Conservation (phyloP, 2,888 invertebrate species). For the Lasioglossum pauxillum region DNA sequence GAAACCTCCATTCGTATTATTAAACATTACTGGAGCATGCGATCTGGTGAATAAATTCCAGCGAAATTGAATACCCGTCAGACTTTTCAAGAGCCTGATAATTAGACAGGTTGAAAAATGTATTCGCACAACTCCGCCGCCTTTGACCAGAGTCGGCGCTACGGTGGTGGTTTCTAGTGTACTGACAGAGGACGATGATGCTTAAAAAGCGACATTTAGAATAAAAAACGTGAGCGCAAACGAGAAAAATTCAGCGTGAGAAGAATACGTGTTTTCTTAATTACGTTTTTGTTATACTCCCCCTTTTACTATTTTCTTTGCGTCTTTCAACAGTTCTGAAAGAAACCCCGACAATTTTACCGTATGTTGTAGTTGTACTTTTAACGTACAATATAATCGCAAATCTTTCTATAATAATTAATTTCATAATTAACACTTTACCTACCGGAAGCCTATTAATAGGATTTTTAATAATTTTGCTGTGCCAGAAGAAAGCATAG, state of each 20-base stretch:
- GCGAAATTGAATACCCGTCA: conserved; percentile 61
- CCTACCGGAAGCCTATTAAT: too few relatives aligned
- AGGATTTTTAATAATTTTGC: too few relatives aligned
- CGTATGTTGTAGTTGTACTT: background rate
- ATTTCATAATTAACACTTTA: background rate
- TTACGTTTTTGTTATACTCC: conserved; percentile 3
- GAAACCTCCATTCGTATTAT: conserved; percentile 61
- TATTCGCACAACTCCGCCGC: conserved; percentile 50
- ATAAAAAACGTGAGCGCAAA: conserved; percentile 14
- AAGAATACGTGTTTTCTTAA: conserved; percentile 25
- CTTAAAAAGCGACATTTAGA: conserved; percentile 50
- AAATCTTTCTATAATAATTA: background rate
- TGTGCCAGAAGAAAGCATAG: too few relatives aligned
- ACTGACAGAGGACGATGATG: conserved; percentile 42
- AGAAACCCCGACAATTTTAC: background rate
- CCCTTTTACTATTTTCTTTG: background rate
- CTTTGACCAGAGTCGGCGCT: conserved; percentile 34
- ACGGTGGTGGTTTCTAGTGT: conserved; percentile 14
- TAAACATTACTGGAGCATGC: conserved; percentile 64
- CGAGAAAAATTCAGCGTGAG: background rate
- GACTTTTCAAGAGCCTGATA: conserved; percentile 63
- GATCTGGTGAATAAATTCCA: conserved; percentile 67
- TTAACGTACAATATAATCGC: background rate
- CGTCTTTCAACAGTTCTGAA: background rate
- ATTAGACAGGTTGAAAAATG: conserved; percentile 74